Evolutionary conservation across 2,113 vertebrate genomes (phyloP).

Genomic region (Alosa alosa): DNA sequence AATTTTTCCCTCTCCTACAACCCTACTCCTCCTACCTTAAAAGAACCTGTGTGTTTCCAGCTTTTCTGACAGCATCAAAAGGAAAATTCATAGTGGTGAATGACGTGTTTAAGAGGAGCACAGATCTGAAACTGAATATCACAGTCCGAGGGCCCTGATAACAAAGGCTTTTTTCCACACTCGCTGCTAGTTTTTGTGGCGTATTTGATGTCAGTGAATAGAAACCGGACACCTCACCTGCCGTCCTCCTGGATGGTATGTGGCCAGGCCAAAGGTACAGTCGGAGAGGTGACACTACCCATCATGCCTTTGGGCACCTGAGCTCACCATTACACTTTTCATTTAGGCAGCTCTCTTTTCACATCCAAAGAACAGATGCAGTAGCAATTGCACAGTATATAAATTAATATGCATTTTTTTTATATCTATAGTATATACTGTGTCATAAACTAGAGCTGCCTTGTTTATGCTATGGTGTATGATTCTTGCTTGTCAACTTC

Average conservation of each 20-base stretch:
- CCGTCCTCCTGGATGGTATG: constrained; percentile 32
- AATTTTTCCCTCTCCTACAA: not conserved
- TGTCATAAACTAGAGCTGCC: not conserved
- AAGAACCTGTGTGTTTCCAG: constrained; percentile 19
- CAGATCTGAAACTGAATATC: constrained; percentile 37
- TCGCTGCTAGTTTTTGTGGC: constrained; percentile 26
- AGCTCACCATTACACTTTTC: constrained; percentile 38
- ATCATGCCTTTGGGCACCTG: constrained; percentile 27
- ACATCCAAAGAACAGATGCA: constrained; percentile 15
- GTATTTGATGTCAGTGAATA: constrained; percentile 49
- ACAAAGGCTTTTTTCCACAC: constrained; percentile 46
- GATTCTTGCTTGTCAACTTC: not conserved
- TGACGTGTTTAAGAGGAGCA: constrained; percentile 36
- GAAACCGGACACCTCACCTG: constrained; percentile 46
- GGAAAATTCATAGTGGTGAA: constrained; percentile 23
- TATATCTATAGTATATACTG: not conserved
- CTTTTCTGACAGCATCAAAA: constrained; percentile 29
- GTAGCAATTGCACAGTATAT: not conserved
- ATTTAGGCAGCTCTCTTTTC: constrained; percentile 20
- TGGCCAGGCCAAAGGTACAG: constrained; percentile 34
- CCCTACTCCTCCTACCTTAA: not conserved
- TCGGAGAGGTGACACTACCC: constrained; percentile 46
- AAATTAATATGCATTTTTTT: not conserved
- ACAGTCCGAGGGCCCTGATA: constrained; percentile 33
- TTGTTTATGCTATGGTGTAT: not conserved